Percentiles rank a stretch among this genome's conserved stretches.
Evolutionary conservation across 1,140 invertebrate species (phyloP).

Genomic region (Cydia amplana): DNA sequence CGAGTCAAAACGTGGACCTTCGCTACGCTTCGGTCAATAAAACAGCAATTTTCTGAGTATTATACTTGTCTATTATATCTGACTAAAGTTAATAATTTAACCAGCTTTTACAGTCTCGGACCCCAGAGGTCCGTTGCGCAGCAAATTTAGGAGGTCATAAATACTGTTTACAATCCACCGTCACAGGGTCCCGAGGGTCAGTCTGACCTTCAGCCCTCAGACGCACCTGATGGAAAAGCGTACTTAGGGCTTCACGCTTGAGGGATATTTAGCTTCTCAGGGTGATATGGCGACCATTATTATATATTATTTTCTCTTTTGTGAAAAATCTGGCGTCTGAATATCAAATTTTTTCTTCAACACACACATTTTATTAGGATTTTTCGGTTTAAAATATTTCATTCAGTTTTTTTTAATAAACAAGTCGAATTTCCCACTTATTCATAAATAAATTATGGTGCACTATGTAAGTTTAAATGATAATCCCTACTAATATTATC

Average conservation of each 20-base stretch:
- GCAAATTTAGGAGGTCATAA: conserved; percentile 30
- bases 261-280: neutral
- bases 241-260: neutral
- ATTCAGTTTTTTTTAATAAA: too few species aligned
- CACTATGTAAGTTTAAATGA: too few species aligned
- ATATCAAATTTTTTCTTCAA: too few species aligned
- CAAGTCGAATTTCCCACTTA: too few species aligned
- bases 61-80: neutral
- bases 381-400: too few species aligned
- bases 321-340: neutral
- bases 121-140: neutral
- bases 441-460: too few species aligned
- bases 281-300: neutral
- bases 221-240: conserved; percentile 30
- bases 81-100: conserved; percentile 18
- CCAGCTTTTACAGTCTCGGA: neutral
- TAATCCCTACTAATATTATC: too few species aligned
- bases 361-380: too few species aligned
- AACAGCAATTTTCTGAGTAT: too few species aligned
- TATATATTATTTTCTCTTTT: neutral
- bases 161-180: conserved; percentile 30
- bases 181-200: conserved; percentile 13
- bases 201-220: conserved; percentile 30
- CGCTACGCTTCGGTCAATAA: too few species aligned
- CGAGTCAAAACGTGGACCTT: too few species aligned